Conservation (phyloP, 1,140 invertebrate genomes). For the Aphelenchoides avenae region DNA sequence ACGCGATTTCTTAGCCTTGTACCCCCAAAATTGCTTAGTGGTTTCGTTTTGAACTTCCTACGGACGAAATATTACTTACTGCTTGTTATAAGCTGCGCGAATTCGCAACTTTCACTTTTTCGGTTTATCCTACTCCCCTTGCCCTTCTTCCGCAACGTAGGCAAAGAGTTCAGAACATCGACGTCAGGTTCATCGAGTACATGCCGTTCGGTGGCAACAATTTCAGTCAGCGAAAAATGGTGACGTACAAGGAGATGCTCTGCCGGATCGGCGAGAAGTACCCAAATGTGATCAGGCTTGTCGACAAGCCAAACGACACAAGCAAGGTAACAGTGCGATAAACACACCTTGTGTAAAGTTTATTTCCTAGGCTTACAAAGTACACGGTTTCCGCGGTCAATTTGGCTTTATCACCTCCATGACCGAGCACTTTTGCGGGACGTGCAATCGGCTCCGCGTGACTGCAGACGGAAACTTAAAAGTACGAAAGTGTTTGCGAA, state of each 20-base stretch:
- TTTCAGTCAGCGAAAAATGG: slow-evolving; percentile 80
- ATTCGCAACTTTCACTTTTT: neutral
- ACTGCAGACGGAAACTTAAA: slow-evolving; percentile 98
- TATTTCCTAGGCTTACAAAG: slow-evolving; percentile 70
- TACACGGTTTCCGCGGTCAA: slow-evolving; percentile 76
- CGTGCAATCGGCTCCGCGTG: slow-evolving; percentile 72
- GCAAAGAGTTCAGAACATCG: slow-evolving; percentile 69
- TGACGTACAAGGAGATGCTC: slow-evolving; percentile 75
- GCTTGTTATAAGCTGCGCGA: neutral
- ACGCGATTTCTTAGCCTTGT: neutral
- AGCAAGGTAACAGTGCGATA: too few relatives aligned
- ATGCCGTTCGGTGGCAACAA: slow-evolving; percentile 97
- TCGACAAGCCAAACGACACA: slow-evolving; percentile 78
- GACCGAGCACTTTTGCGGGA: slow-evolving; percentile 71
- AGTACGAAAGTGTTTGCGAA: too few relatives aligned
- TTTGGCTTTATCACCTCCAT: slow-evolving; percentile 96
- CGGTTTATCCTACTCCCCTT: neutral
- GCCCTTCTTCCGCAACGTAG: neutral
- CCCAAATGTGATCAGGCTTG: slow-evolving; percentile 67
- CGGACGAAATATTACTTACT: neutral
- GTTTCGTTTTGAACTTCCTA: too few relatives aligned
- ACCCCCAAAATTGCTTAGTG: too few relatives aligned
- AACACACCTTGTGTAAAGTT: neutral
- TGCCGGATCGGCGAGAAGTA: slow-evolving; percentile 65
- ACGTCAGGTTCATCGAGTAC: slow-evolving; percentile 94